Percentiles rank a stretch among this genome's conserved stretches.
phyloP scores from a whole-genome alignment of 2,113 vertebrate species.

The Spilogale gracilis region DNA sequence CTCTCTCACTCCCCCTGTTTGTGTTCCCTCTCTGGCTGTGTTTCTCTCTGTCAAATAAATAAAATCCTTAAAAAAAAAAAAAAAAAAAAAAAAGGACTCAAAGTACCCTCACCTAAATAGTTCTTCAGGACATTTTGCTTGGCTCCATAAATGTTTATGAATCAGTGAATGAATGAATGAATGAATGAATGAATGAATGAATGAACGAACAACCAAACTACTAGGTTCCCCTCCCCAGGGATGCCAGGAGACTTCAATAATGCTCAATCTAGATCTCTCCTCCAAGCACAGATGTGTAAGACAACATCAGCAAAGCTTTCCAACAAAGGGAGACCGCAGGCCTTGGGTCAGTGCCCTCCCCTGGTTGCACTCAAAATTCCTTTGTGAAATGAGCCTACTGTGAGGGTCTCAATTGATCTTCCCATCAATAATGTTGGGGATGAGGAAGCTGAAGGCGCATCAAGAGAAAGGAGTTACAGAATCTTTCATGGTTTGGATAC shows the following conservation, averaged over 20 bases:
- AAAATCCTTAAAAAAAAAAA: too few species aligned
- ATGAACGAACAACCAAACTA: neutral
- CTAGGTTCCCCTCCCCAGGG: neutral
- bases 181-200: neutral
- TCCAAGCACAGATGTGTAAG: neutral
- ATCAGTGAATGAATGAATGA: neutral
- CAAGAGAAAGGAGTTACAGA: neutral
- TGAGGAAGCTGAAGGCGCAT: neutral
- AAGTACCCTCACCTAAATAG: neutral
- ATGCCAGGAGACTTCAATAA: neutral
- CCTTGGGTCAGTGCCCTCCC: neutral
- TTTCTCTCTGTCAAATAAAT: too few species aligned
- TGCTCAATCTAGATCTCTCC: neutral
- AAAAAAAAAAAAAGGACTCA: too few species aligned
- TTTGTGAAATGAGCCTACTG: neutral
- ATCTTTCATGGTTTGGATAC: neutral
- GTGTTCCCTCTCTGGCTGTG: too few species aligned
- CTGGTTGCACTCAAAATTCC: neutral
- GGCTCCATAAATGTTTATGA: neutral
- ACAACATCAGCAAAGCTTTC: neutral
- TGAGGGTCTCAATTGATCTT: neutral
- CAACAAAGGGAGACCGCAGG: neutral
- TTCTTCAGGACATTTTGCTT: neutral
- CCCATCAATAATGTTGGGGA: neutral
- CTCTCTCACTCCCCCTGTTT: too few species aligned